Base-by-base conservation (phyloP, 2,113 vertebrate genomes). In the Leuciscus idus region DNA sequence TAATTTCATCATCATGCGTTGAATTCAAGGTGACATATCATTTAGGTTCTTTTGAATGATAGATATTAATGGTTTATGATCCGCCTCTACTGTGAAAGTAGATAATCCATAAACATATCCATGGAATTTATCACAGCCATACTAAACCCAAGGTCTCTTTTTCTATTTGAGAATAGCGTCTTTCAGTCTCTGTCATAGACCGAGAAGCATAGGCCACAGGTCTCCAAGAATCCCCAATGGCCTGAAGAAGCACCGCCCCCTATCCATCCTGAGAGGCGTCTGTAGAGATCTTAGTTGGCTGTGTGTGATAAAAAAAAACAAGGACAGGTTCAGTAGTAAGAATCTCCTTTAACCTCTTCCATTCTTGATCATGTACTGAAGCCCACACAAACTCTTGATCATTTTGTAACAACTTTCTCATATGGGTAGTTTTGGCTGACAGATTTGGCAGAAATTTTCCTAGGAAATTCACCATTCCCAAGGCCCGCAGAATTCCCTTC, bases 11-110 rank as follows among this genome's bases (percentile, higher is more conserved):
- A 26, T 61, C 59, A 61, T 61, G 9, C 9, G 23, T 12, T 61
- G 23, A 61, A 61, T 61, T 30, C 28, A 12, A 4, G 59, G 84
- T 50, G 84, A 13, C 48, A 88, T 88, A 33, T 85, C 68, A 55
- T 55, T 88, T 19, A 88, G 13, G n/a, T 84, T 87, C 28, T 87
- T 87, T 36, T 70, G 78, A n/a, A 78, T 85, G n/a, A 87, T 87
- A 9, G 39, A 30, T 39, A 85, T 75, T n/a, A 88, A 52, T 36
- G 74, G 86, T 57, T 84, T 84, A 52, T 84, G 81, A 73, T 87
- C 86, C 30, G 62, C 85, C 50, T 84, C 84, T 36, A 55, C 62
- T 68, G n/a, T 57, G 7, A 84, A 79, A 17, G 19, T 83, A 48
- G 87, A 74, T 36, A 86, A 43, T 52, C 87, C 84, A 82, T 74